Evolutionary conservation across 2,888 invertebrate genomes (phyloP), one percentile per base, ranked within the genome.

Genomic region (Imbricaverruca yamaguchii): DNA sequence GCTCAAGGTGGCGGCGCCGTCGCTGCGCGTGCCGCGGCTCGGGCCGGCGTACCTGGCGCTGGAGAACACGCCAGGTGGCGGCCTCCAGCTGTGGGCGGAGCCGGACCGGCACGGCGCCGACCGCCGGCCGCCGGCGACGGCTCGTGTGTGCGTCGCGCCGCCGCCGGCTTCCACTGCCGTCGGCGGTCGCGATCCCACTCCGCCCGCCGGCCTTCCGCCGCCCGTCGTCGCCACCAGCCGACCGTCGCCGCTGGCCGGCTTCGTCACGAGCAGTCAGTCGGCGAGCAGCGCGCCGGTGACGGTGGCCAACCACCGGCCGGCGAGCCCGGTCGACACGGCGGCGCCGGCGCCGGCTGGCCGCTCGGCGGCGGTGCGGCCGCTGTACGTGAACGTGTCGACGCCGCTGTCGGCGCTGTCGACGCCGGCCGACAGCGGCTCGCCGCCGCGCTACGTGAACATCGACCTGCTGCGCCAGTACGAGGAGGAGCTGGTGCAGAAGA

Each of bases 1-100:
- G 18, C 84, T 88, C 56, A 87, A 87, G 79, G 23, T 79, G 15
- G 23, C 79, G 57, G 56, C 25, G 79, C 23, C 23, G 15, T 39
- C 79, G 79, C 79, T 79, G 57, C 56, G 59, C 23, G 25, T 15
- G 13, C 57, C 55, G 57, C 79, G 57, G 13, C 57, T 25, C 13
- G 57, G 59, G 2, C 79, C 79, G 6, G 79, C 79, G 6, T 79
- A 79, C 25, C 25, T 79, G 79, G 79, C 79, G 23, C 79, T 79
- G 79, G 79, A 79, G 79, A 74, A 74, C 74, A 3, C 74, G 18
- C 74, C 74, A 4, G 23, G 65, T 10, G 2, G 23, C n/a, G 65
- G 10, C 23, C 65, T 65, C 23, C 15, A n/a, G 23, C 10, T 65
- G 23, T n/a, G 23, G 65, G 18, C 11, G 23, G 65, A n/a, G 65